These are phyloP conservation scores for Pseudochirops cupreus DNA, from an alignment of 2,797 vertebrate species.

Conservation along the genomic window DNA sequence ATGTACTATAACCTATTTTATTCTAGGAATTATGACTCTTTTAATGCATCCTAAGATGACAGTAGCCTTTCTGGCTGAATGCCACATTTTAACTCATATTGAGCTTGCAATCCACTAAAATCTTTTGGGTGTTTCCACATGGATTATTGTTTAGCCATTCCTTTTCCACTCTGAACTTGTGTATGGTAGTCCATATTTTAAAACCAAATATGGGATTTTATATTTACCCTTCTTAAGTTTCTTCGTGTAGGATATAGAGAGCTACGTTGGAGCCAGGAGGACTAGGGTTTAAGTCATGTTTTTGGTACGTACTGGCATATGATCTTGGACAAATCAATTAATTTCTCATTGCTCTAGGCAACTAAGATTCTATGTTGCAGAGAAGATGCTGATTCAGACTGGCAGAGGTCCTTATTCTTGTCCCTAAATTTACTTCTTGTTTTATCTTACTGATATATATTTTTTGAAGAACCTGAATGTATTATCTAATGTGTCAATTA, in stretches of 20 bases:
- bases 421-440: neutral
- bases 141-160: neutral
- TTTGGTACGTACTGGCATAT: neutral
- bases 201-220: neutral
- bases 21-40: neutral
- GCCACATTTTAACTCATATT: neutral
- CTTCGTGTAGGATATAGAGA: neutral
- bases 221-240: neutral
- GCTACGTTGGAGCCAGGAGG: neutral
- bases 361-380: neutral
- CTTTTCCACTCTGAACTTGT: neutral
- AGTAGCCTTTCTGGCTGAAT: neutral
- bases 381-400: neutral
- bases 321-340: neutral
- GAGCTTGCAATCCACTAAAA: neutral
- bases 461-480: neutral
- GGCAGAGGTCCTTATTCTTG: neutral
- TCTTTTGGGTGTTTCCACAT: neutral
- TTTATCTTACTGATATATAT: neutral
- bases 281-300: neutral
- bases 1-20: neutral
- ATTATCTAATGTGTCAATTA: neutral
- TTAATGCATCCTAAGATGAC: neutral
- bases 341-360: neutral
- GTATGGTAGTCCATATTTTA: neutral